Evolutionary conservation across 2,888 invertebrate species (phyloP), one percentile per base, ranked within the genome.

Genomic region (Eristalinus sepulchralis): DNA sequence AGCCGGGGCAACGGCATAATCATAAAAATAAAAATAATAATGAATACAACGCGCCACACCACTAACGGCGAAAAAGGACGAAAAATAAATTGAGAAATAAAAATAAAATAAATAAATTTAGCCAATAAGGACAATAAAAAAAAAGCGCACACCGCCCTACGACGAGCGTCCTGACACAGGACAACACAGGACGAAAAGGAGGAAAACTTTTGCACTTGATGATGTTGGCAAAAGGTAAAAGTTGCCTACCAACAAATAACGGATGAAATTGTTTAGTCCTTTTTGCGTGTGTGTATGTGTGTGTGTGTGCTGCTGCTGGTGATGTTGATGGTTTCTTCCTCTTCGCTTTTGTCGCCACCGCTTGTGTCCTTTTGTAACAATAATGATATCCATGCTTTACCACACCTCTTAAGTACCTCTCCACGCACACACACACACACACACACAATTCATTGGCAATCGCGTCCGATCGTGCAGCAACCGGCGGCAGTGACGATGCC

Each of bases 221-320:
- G 86, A 86, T 86, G 86, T 79, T 83, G 82, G 86, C 82, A 86
- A 86, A 86, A 86, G 86, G 86, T 86, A 86, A 83, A 86, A 86
- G 86, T 86, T 86, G 83, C 82, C 86, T 83, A 82, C 75, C 82
- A 86, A 86, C 86, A 86, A 86, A 86, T 86, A 86, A 86, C 85
- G 85, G 85, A 86, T 86, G 85, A 86, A 82, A 86, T 86, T 82
- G 78, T 75, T 83, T 79, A 86, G 86, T 83, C 86, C 82, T 82
- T 78, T 77, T 78, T 59, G 3, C 3, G n/a, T 1, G 39, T n/a
- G 39, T 3, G n/a, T n/a, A 11, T 36, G 39, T 17, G 47, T 47
- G 47, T 47, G 47, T 47, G 47, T 5, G 47, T 47, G 47, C 6
- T 9, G 31, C 4, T 31, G 31, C 6, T 31, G 31, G n/a, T 6